These are phyloP conservation scores for Zeugodacus cucurbitae DNA, from an alignment of 1,140 invertebrate species.

Conservation along the genomic window DNA sequence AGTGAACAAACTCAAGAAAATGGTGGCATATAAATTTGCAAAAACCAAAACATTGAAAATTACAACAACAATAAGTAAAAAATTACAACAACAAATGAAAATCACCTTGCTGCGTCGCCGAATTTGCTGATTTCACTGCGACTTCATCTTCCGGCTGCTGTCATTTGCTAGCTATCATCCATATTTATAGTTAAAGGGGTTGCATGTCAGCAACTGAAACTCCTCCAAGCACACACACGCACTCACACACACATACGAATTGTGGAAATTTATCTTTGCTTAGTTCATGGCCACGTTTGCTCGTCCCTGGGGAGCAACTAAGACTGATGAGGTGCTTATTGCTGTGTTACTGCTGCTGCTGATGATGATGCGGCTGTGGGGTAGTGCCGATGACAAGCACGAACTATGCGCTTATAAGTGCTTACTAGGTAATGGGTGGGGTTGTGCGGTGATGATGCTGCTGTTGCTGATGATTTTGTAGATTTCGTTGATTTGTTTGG, in stretches of 20 bases:
- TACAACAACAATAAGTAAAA: not conserved
- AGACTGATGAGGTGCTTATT: conserved; percentile 36
- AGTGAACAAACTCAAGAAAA: no score
- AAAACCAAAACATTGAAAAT: not conserved
- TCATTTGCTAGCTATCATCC: not conserved
- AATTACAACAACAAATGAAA: not conserved
- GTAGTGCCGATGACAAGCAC: conserved; percentile 12
- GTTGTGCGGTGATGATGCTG: not conserved
- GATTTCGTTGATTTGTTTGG: conserved; percentile 18
- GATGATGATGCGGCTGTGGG: not conserved
- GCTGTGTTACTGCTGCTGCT: not conserved
- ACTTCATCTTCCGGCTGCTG: not conserved
- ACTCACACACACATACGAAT: not conserved
- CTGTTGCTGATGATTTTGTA: conserved; percentile 7
- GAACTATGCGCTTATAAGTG: not conserved
- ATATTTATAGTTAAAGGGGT: not conserved
- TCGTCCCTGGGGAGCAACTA: conserved; percentile 32
- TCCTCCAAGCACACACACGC: not conserved
- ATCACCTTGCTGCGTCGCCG: not conserved
- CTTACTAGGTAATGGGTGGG: not conserved
- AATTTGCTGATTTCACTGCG: not conserved
- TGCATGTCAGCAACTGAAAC: not conserved
- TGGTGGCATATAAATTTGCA: no score
- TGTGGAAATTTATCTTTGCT: not conserved
- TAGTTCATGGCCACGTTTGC: not conserved